Base-by-base conservation (phyloP, 92 coral and sea anemone genomes). In the Palythoa caribaeorum region DNA sequence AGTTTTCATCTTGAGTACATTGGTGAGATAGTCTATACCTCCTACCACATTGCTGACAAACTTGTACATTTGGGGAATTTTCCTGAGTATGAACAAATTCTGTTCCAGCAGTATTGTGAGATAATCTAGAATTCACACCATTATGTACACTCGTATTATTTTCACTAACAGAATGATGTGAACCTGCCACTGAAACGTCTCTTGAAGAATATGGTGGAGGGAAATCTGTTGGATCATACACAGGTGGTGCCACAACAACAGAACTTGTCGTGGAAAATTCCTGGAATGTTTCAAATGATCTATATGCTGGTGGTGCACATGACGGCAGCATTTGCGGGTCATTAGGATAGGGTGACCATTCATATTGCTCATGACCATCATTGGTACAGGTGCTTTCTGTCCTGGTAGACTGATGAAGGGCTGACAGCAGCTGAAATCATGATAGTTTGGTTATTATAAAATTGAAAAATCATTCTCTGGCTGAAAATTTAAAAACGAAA, bases 191-290 rank as follows among this genome's bases (percentile, higher is more conserved):
- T 17, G 99, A 97, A 20, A 92, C 95, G 62, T 94, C 95, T 85
- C 98, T 89, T 14, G 99, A 97, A 55, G 95, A 91, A 90, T 97
- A 97, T 6, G 99, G 99, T 10, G 99, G 99, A 1, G 99, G 99
- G 17, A 97, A 94, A 78, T 97, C 99, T 1, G 98, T 92, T 14
- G 99, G 97, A 86, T 97, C 99, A 87, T 94, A 97, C 52, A 97
- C 97, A 3, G 99, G 98, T 6, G 99, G 99, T 9, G 99, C 98
- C 38, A 96, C 94, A 39, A 96, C 93, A 76, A 88, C 94, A 1
- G 94, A 88, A 81, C 76, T 81, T 9, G 94, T 86, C 21, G 93
- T 87, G 74, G 95, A 92, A 80, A 89, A 96, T 52, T 93, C 97
- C 68, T 92, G 98, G 78, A 92, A 89, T 85, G 86, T 97, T 51